Evolutionary conservation across 2,888 invertebrate genomes (phyloP), one percentile per base, ranked within the genome.

Genomic region (Tyria jacobaeae): DNA sequence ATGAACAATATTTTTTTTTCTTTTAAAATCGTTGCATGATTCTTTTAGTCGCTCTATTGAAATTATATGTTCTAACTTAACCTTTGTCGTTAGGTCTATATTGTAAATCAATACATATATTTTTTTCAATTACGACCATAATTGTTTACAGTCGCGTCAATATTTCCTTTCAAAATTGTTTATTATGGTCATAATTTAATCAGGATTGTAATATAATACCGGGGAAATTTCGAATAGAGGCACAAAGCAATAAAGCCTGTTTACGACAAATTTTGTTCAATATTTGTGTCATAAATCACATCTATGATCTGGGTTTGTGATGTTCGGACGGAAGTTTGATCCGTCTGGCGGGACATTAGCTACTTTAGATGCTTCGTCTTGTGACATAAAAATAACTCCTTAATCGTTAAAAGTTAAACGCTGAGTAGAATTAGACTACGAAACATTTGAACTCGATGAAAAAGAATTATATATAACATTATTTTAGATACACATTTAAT

Each of bases 201-300:
- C 85, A 84, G 80, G 78, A 82, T 84, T 82, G 84, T 80, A 84
- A 84, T 85, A 84, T 84, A 84, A 84, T 84, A 73, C 80, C 60
- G 70, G 73, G 64, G 81, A 80, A 81, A 80, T 75, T 82, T 85
- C 69, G 76, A 83, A 86, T 84, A 82, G 81, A 83, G 76, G 77
- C 78, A 67, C 62, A 52, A 63, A 70, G 72, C 79, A 78, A 83
- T 90, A 89, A 89, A 88, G 64, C 66, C 70, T 70, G 75, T 89
- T 90, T 89, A 90, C 84, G 89, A 90, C 87, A 88, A 88, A 89
- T 86, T 88, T 82, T 79, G 85, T 90, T 82, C 86, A 88, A 89
- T 87, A 87, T 90, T 89, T 88, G 82, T 81, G 75, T 80, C 79
- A 81, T 90, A 90, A 89, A 90, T 89, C 88, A 85, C 66, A 44